Conservation (phyloP, 2,113 vertebrate genomes). For the Atlantisia rogersi region DNA sequence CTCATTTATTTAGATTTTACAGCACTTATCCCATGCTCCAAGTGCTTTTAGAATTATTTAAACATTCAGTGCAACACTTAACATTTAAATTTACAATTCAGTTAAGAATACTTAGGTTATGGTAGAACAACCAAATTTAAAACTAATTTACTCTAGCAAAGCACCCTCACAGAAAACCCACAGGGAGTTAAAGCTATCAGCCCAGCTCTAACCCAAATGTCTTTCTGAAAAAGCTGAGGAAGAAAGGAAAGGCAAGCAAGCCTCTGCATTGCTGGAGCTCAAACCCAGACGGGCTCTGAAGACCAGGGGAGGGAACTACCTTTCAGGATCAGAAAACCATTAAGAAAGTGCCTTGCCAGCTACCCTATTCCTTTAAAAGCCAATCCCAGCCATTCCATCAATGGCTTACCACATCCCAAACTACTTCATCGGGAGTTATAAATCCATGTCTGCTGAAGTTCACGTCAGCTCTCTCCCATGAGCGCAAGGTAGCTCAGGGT, state of each 20-base stretch:
- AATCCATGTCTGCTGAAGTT: conserved; percentile 2
- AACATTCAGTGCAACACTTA: conserved; percentile 60
- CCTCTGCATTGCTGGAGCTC: neutral
- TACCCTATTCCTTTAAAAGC: conserved; percentile 16
- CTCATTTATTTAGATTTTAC: conserved; percentile 67
- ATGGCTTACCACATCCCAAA: conserved; percentile 19
- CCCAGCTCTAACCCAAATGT: neutral
- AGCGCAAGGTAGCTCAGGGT: neutral
- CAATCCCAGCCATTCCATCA: neutral
- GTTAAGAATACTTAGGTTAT: conserved; percentile 64
- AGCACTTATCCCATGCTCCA: conserved; percentile 63
- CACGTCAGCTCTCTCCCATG: neutral
- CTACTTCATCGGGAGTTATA: neutral
- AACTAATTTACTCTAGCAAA: conserved; percentile 40
- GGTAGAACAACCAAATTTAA: conserved; percentile 61
- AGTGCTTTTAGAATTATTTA: conserved; percentile 69
- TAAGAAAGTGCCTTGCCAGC: neutral
- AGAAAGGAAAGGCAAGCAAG: neutral
- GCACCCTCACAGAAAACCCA: conserved; percentile 45
- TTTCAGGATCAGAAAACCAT: neutral
- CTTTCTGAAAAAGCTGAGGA: neutral
- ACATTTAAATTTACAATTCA: conserved; percentile 68
- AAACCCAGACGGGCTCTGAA: neutral
- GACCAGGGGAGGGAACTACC: neutral
- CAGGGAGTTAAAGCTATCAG: conserved; percentile 29